Evolutionary conservation across 2,888 invertebrate genomes (phyloP).

Genomic region (Cantharis rufa): DNA sequence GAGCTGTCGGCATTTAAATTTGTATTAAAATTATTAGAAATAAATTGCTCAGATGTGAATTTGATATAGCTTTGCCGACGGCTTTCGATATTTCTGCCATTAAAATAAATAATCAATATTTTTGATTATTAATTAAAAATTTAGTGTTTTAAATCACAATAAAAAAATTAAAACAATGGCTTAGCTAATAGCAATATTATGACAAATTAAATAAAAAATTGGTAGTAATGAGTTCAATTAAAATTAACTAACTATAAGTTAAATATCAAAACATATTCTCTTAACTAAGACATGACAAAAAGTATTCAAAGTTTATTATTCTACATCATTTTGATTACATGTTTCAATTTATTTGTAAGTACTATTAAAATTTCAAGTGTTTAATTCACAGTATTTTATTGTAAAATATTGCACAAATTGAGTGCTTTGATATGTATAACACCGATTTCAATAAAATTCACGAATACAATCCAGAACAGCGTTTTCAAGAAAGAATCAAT

Average conservation of each 20-base stretch:
- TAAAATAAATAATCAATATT: neutral
- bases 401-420: neutral
- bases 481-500: neutral
- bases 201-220: neutral
- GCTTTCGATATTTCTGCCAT: neutral
- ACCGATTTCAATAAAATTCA: slow-evolving; percentile 1
- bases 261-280: neutral
- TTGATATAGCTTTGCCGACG: too few species aligned
- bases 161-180: neutral
- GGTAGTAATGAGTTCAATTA: neutral
- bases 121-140: neutral
- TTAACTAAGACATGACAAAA: neutral
- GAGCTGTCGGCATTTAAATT: too few species aligned
- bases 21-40: too few species aligned
- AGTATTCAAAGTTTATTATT: neutral
- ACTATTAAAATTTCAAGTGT: neutral
- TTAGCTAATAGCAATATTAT: neutral
- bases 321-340: neutral
- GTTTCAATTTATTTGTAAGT: neutral
- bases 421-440: neutral
- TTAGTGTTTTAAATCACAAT: neutral
- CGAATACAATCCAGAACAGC: neutral
- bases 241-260: neutral
- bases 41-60: too few species aligned
- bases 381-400: neutral